Conservation (phyloP, 2,888 invertebrate species). For the Liopterus haemorrhoidalis region DNA sequence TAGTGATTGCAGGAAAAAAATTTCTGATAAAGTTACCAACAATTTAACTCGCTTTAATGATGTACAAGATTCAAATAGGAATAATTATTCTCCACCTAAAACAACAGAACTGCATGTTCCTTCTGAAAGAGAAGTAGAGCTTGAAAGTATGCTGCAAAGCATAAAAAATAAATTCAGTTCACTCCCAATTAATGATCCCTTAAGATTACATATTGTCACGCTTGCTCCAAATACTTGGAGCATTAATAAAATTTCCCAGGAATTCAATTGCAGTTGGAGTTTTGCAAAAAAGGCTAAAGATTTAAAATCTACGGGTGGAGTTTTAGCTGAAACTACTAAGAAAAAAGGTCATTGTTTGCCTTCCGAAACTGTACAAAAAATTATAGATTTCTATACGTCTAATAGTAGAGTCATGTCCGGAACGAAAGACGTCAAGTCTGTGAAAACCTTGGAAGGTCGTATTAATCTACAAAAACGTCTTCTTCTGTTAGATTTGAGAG, state of each 20-base stretch:
- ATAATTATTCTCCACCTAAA: too few relatives aligned
- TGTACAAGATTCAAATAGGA: too few relatives aligned
- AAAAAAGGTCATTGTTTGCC: background rate
- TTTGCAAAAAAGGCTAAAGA: conserved; percentile 4
- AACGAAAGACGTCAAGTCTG: conserved; percentile 21
- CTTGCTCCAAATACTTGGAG: conserved; percentile 1
- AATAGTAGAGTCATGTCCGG: conserved; percentile 22
- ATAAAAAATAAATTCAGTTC: too few relatives aligned
- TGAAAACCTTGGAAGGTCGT: conserved; percentile 14
- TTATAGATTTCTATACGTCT: conserved; percentile 17
- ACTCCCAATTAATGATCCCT: too few relatives aligned
- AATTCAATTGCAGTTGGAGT: background rate
- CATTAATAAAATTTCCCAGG: background rate
- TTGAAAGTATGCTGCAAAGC: too few relatives aligned
- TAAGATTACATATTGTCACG: too few relatives aligned
- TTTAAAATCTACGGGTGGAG: background rate
- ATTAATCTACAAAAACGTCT: conserved; percentile 21
- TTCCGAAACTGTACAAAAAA: background rate
- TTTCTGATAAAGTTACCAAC: too few relatives aligned
- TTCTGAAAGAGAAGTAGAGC: too few relatives aligned
- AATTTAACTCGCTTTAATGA: too few relatives aligned
- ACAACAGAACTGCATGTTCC: too few relatives aligned
- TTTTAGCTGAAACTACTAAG: background rate
- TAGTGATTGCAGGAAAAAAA: too few relatives aligned
- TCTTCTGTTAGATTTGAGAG: conserved; percentile 18